Percentiles rank a stretch among this genome's conserved stretches.
Evolutionary conservation across 2,113 vertebrate genomes (phyloP).

Genomic region (Mastomys natalensis): DNA sequence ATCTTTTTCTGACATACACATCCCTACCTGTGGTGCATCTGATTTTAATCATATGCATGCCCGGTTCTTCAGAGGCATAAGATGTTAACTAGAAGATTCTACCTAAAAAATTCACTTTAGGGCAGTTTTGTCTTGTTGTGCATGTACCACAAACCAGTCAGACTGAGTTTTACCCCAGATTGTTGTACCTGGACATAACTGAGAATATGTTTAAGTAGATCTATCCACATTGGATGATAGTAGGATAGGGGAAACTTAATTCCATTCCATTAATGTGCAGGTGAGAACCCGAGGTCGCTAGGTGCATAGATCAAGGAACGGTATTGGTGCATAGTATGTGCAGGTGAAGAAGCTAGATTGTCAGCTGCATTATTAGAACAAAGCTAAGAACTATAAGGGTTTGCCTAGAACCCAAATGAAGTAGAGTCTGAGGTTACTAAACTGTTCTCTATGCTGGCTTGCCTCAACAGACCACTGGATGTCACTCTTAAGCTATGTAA

Average conservation of each 20-base stretch:
- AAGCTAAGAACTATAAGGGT: too few relatives aligned
- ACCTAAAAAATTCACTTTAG: background rate
- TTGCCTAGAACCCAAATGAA: background rate
- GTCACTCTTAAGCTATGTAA: conserved; percentile 77
- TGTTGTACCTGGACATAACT: background rate
- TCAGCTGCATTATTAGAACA: background rate
- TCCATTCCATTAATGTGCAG: background rate
- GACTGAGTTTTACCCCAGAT: background rate
- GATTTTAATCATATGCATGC: background rate
- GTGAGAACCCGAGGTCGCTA: background rate
- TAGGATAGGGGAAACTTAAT: background rate
- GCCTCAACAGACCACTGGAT: conserved; percentile 77
- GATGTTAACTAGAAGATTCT: too few relatives aligned
- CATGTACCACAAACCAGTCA: background rate
- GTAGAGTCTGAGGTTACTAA: background rate
- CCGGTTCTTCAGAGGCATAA: background rate
- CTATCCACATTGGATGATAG: background rate
- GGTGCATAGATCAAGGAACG: too few relatives aligned
- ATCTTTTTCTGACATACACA: background rate
- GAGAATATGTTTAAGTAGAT: background rate
- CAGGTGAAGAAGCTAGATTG: background rate
- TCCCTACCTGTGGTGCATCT: background rate
- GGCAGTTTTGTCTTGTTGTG: background rate
- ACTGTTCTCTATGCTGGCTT: background rate
- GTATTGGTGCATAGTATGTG: background rate